Evolutionary conservation across 1,140 invertebrate genomes (phyloP).

Genomic region (Caenorhabditis brenneri): DNA sequence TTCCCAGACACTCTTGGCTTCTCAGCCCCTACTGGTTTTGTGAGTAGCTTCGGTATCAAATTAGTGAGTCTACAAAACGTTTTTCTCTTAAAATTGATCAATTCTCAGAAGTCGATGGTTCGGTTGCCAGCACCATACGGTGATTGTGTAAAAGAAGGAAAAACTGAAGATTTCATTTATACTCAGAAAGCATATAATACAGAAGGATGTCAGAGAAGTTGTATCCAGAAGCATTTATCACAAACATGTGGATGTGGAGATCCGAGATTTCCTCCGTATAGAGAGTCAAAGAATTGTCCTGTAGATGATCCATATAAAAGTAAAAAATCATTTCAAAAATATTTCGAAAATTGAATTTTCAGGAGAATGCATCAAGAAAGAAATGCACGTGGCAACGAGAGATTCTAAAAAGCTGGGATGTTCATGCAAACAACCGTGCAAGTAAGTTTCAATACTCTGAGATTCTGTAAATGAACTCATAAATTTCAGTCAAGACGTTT

Average conservation of each 20-base stretch:
- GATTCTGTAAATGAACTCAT: not conserved
- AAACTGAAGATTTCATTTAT: conserved; percentile 66
- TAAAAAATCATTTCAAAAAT: conserved; percentile 26
- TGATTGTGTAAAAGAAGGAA: conserved; percentile 65
- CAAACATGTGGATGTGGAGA: conserved; percentile 67
- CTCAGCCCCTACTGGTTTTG: conserved; percentile 69
- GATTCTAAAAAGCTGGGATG: conserved; percentile 55
- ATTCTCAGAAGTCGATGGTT: conserved; percentile 66
- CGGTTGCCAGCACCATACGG: conserved; percentile 68
- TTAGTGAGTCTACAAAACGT: conserved; percentile 45
- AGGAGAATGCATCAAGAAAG: conserved; percentile 65
- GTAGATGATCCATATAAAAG: conserved; percentile 66
- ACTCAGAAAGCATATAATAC: conserved; percentile 68
- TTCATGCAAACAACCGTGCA: conserved; percentile 65
- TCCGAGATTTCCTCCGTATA: conserved; percentile 66
- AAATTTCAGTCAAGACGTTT: conserved; percentile 64
- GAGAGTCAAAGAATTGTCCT: conserved; percentile 65
- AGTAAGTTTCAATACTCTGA: conserved; percentile 48
- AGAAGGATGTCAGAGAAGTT: conserved; percentile 67
- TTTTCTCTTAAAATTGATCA: not conserved
- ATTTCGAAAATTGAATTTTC: not conserved
- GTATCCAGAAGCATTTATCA: conserved; percentile 66
- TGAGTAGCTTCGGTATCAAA: conserved; percentile 68
- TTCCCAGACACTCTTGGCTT: conserved; percentile 70
- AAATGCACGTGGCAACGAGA: conserved; percentile 60